These are phyloP conservation scores for Paguma larvata DNA, from an alignment of 2,797 vertebrate genomes.

Conservation along the genomic window DNA sequence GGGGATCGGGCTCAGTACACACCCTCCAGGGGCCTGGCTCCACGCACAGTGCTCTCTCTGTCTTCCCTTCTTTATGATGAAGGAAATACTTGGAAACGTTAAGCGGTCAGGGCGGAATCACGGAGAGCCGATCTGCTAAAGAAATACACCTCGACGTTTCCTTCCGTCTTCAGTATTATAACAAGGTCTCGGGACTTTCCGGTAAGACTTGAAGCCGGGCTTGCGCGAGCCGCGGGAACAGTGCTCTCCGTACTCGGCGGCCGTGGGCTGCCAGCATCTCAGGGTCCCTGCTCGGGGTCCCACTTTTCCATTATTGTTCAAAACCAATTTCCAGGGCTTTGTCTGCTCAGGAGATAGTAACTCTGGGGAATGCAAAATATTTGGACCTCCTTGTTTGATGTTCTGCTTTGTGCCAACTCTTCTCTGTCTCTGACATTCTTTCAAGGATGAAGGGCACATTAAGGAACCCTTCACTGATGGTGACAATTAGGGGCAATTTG, in stretches of 20 bases:
- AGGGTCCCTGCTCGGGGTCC: not conserved
- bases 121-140: not conserved
- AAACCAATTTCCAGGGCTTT: constrained; percentile 45
- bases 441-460: constrained; percentile 68
- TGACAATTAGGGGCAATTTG: constrained; percentile 73
- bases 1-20: not conserved
- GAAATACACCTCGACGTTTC: fast-evolving
- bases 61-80: not conserved
- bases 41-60: fast-evolving
- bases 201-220: not conserved
- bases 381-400: constrained; percentile 57
- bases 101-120: not conserved
- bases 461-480: constrained; percentile 26
- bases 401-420: constrained; percentile 45
- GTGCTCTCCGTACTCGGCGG: not conserved
- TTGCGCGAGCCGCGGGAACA: fast-evolving
- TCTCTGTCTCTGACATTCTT: constrained; percentile 69
- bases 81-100: not conserved
- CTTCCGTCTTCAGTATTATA: not conserved
- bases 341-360: not conserved
- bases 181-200: fast-evolving
- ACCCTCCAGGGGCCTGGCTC: not conserved
- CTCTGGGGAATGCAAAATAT: constrained; percentile 50
- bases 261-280: fast-evolving
- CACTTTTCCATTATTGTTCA: not conserved